Evolutionary conservation across 2,888 invertebrate genomes (phyloP).

Genomic region (Diploptera punctata): DNA sequence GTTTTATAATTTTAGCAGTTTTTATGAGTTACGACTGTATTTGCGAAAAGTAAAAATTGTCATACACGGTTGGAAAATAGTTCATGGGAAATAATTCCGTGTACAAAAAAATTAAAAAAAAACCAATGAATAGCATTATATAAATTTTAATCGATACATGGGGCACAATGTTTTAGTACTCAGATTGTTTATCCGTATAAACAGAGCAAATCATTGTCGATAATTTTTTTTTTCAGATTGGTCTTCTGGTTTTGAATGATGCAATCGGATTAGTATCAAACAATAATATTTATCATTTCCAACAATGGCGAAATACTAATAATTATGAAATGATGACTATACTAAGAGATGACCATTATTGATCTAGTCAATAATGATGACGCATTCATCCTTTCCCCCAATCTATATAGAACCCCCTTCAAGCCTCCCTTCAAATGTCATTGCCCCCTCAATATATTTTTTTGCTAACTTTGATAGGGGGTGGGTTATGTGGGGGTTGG

Average conservation of each 20-base stretch:
- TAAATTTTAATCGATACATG: too few species aligned
- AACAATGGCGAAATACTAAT: constrained; percentile 17
- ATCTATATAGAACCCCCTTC: constrained; percentile 14
- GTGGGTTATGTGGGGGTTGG: constrained; percentile 9
- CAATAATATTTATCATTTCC: constrained; percentile 4
- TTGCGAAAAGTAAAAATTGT: too few species aligned
- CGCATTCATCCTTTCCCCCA: constrained; percentile 31
- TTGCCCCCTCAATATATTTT: constrained; percentile 34
- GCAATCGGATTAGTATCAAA: not conserved
- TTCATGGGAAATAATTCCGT: too few species aligned
- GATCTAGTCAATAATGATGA: constrained; percentile 39
- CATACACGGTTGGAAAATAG: too few species aligned
- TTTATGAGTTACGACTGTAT: too few species aligned
- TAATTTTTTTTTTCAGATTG: constrained; percentile 4
- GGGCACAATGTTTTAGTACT: too few species aligned
- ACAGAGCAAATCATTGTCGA: not conserved
- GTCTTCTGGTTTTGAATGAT: constrained; percentile 9
- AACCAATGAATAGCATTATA: too few species aligned
- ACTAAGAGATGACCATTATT: constrained; percentile 32
- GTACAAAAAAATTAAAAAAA: too few species aligned
- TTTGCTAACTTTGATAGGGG: constrained; percentile 12
- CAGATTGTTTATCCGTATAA: not conserved
- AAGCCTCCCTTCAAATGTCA: constrained; percentile 32
- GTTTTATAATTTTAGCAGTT: too few species aligned
- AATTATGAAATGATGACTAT: constrained; percentile 20